These are phyloP conservation scores for Loxodonta africana DNA, from an alignment of 2,113 vertebrate species.

Conservation along the genomic window DNA sequence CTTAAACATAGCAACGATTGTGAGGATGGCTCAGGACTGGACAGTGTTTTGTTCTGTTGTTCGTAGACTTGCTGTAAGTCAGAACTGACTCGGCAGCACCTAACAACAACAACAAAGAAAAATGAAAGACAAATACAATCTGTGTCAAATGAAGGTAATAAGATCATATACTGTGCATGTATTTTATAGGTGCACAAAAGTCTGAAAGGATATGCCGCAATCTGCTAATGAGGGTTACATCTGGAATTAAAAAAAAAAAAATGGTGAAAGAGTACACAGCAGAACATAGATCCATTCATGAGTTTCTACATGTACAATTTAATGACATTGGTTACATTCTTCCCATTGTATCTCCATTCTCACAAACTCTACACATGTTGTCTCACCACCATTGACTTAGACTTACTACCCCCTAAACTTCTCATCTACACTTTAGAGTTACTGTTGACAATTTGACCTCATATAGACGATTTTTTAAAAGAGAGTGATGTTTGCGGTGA, in stretches of 20 bases:
- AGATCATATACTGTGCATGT: accelerated
- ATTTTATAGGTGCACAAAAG: not conserved
- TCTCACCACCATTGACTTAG: not conserved
- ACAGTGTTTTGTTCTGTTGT: too few species aligned
- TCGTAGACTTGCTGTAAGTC: too few species aligned
- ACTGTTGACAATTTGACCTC: not conserved
- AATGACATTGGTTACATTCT: not conserved
- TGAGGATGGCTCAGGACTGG: too few species aligned
- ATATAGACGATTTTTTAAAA: not conserved
- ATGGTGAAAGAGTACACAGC: too few species aligned
- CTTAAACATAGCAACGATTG: too few species aligned
- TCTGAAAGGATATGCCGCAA: accelerated
- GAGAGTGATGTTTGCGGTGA: not conserved
- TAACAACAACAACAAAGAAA: not conserved
- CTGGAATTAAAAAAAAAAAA: too few species aligned
- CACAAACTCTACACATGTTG: too few species aligned
- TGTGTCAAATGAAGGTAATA: not conserved
- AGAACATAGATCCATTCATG: not conserved
- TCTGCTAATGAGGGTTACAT: not conserved
- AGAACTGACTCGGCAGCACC: too few species aligned
- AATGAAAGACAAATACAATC: not conserved
- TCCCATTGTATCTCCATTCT: not conserved
- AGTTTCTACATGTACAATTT: not conserved
- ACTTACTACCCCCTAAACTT: not conserved
- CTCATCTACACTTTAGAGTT: not conserved